phyloP scores from a whole-genome alignment of 1,140 invertebrate genomes.

The Helicoverpa zea region DNA sequence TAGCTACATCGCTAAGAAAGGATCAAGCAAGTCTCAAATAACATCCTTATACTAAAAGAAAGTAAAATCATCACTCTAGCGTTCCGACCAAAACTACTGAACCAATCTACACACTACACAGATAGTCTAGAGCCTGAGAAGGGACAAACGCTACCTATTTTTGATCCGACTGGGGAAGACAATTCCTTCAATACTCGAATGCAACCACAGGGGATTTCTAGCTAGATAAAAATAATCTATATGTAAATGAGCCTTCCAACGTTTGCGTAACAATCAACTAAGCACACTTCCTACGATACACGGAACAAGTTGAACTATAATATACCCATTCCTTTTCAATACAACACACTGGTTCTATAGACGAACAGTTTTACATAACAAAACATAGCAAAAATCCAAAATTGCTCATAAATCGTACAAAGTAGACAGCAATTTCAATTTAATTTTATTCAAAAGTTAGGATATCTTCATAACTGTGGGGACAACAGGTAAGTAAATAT shows the following conservation, averaged over 20 bases:
- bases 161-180: too few species aligned
- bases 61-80: too few species aligned
- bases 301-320: neutral
- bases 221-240: neutral
- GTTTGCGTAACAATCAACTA: constrained; percentile 20
- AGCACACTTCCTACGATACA: constrained; percentile 2
- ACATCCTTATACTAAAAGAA: too few species aligned
- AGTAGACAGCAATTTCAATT: constrained; percentile 35
- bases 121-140: too few species aligned
- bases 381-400: constrained; percentile 25
- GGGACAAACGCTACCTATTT: too few species aligned
- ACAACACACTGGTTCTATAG: neutral
- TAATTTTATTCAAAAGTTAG: constrained; percentile 34
- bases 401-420: constrained; percentile 27
- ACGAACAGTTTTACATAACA: constrained; percentile 24
- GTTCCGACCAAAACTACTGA: too few species aligned
- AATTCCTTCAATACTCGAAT: too few species aligned
- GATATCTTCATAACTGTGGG: constrained; percentile 21
- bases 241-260: neutral
- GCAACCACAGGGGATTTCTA: too few species aligned
- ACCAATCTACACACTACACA: neutral
- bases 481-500: too few species aligned
- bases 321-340: constrained; percentile 31
- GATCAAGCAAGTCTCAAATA: neutral
- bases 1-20: too few species aligned